Base-by-base conservation (phyloP, 2,888 invertebrate species). In the Silvanus unidentatus region DNA sequence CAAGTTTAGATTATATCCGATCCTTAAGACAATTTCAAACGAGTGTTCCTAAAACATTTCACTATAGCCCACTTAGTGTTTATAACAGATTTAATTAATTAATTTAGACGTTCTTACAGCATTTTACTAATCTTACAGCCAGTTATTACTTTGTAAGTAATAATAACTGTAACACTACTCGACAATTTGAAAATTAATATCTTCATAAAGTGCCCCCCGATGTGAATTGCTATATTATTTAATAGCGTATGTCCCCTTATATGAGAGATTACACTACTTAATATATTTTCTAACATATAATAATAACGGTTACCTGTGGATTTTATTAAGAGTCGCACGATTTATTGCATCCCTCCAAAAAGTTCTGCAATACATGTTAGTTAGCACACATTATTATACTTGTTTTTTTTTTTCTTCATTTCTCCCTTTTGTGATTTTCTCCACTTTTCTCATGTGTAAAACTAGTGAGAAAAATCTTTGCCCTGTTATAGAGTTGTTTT, bases 21-120 rank as follows among this genome's bases (percentile, higher is more conserved):
- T 47, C 46, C 42, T 54, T 51, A 40, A 54, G 57, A 58, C 55
- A 55, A 57, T 60, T 57, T 59, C 57, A 56, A 56, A 53, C 58
- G 58, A 50, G 50, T 56, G 55, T 50, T 56, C 55, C 54, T 54
- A 22, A 57, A 59, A 56, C 55, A 53, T 55, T 59, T 54, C 22
- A 22, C 22, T 22, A 22, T 22, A 22, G 54, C 52, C 65, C 64
- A 66, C 64, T 67, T 62, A 66, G 63, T 68, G 69, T 71, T 70
- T 71, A 70, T 68, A 68, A 65, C 66, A 67, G 69, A 69, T 70
- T 70, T 71, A 71, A 71, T 71, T 70, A 71, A 71, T 71, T 71
- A 71, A 71, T 71, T 71, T 67, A 64, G 66, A 62, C 66, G 65
- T 64, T 63, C 66, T 64, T 61, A 62, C 63, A 64, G 64, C 65